Percentiles rank a stretch among this genome's conserved stretches.
phyloP scores from a whole-genome alignment of 2,113 vertebrate genomes.

The Acanthisitta chloris region DNA sequence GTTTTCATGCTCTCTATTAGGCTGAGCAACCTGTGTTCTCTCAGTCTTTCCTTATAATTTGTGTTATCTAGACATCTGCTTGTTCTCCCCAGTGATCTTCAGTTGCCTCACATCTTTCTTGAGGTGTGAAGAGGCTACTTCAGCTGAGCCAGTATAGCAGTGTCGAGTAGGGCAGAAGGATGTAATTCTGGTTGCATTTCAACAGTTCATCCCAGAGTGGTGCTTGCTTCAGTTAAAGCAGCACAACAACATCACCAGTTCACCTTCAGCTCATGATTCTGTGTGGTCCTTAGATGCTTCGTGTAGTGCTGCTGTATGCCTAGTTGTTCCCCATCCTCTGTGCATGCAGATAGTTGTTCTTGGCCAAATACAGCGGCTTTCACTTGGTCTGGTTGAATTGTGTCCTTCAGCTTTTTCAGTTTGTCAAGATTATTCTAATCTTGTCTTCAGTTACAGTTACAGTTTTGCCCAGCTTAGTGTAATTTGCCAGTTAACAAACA shows the following conservation, averaged over 20 bases:
- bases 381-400: not conserved
- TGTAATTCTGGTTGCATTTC: not conserved
- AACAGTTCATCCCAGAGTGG: not conserved
- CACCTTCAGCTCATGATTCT: not conserved
- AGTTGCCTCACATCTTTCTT: not conserved
- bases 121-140: not conserved
- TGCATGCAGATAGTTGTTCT: not conserved
- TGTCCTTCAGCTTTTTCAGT: not conserved
- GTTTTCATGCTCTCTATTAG: not conserved
- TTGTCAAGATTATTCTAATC: not conserved
- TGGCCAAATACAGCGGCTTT: not conserved
- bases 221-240: not conserved
- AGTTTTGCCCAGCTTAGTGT: not conserved
- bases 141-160: not conserved
- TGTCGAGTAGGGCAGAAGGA: not conserved
- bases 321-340: not conserved
- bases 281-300: not conserved
- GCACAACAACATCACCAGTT: not conserved
- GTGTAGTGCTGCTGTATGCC: not conserved
- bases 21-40: not conserved
- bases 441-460: not conserved
- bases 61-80: not conserved
- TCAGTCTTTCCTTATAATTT: not conserved
- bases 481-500: not conserved
- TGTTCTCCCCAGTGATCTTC: not conserved